Evolutionary conservation across 2,113 vertebrate genomes (phyloP), one percentile per base, ranked within the genome.

Genomic region (Epinephelus moara): DNA sequence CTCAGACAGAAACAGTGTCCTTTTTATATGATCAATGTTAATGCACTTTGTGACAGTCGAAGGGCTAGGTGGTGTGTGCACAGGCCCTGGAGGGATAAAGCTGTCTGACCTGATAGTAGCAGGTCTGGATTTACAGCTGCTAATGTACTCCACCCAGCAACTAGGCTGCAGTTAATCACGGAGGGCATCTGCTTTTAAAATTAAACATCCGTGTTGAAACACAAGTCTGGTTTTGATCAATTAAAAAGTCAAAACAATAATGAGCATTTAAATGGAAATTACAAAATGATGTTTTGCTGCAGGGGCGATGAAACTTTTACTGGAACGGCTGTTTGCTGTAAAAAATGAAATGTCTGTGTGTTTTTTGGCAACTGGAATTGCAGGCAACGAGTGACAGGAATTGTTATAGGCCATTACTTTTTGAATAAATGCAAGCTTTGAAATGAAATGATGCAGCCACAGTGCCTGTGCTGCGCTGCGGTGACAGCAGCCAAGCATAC

Each of bases 21-120:
- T 80, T 78, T 90, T 82, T 87, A 57, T 71, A 45, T 82, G 67
- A 85, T 88, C 86, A 81, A 89, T 88, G 68, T 59, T 87, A 83
- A 92, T 87, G 84, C 61, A 82, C 27, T 90, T 88, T 76, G 53
- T 86, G 78, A 71, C 71, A 70, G 75, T 59, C 40, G 76, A 60
- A 70, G 72, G 53, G 76, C 45, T 68, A 14, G 57, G 55, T 68
- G 71, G 30, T 83, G 81, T 50, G 70, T 63, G 21, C 49, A 64
- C 30, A 45, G 17, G 30, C 81, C 83, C 56, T 9, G 5, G 25
- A 59, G 56, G 63, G 61, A 76, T 49, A 61, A 78, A 49, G 57
- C 45, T 37, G 53, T 82, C 50, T 77, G 67, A 83, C 64, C 75
- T 70, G 45, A 76, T 18, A 81, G 72, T 15, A 70, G 59, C 53